phyloP scores from a whole-genome alignment of 2,888 invertebrate species.

The Argyresthia goedartella region DNA sequence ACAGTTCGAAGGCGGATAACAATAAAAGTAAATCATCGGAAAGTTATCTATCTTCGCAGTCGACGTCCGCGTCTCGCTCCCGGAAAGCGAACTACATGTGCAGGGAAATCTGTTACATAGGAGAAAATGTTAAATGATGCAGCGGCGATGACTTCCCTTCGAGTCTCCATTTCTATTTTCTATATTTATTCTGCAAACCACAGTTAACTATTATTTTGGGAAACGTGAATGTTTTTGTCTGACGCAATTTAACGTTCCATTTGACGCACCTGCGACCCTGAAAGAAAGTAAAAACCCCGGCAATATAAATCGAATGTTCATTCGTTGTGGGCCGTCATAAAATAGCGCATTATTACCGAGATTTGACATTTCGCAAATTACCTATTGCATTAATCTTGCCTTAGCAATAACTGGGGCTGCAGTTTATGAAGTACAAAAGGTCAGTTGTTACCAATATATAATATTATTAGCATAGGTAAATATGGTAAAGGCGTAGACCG shows the following conservation, averaged over 20 bases:
- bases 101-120: slow-evolving; percentile 46
- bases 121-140: slow-evolving; percentile 56
- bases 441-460: neutral
- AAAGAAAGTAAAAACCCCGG: too few species aligned
- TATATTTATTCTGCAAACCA: slow-evolving; percentile 18
- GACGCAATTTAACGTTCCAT: too few species aligned
- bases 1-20: slow-evolving; percentile 58
- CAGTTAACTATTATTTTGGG: slow-evolving; percentile 17
- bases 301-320: neutral
- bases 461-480: neutral
- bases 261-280: too few species aligned
- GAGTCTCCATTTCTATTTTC: too few species aligned
- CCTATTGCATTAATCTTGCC: slow-evolving; percentile 63
- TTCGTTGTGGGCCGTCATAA: neutral
- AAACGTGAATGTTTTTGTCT: too few species aligned
- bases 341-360: slow-evolving; percentile 46
- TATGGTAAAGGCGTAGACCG: neutral
- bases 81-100: slow-evolving; percentile 44
- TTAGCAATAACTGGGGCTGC: slow-evolving; percentile 45
- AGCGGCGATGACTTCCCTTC: slow-evolving; percentile 30
- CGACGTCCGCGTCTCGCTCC: slow-evolving; percentile 23
- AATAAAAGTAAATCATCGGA: slow-evolving; percentile 70
- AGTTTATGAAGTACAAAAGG: slow-evolving; percentile 7
- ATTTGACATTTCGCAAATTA: slow-evolving; percentile 63
- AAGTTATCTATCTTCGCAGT: slow-evolving; percentile 62